Evolutionary conservation across 2,797 vertebrate species (phyloP).

Genomic region (Allobates femoralis): DNA sequence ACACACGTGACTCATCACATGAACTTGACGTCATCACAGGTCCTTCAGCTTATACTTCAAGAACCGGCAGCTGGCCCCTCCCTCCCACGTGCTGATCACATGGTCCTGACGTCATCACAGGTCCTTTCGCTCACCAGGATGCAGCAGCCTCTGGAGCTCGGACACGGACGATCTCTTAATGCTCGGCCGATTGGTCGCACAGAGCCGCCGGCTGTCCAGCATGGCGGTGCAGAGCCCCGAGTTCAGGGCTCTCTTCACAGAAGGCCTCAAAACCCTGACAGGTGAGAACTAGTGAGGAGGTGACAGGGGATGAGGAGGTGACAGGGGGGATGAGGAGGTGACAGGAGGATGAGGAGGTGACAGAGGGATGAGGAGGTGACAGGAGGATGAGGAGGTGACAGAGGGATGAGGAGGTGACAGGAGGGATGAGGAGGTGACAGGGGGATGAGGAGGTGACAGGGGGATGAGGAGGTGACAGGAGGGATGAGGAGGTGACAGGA

Average conservation of each 20-base stretch:
- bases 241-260: conserved; percentile 88
- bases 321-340: too few species aligned
- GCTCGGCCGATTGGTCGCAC: conserved; percentile 19
- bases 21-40: not conserved
- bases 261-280: conserved; percentile 85
- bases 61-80: not conserved
- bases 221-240: conserved; percentile 89
- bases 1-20: not conserved
- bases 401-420: not conserved
- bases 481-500: too few species aligned
- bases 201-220: conserved; percentile 68
- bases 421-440: not conserved
- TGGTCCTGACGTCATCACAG: not conserved
- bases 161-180: not conserved
- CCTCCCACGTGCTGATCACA: not conserved
- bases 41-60: not conserved
- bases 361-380: not conserved
- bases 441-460: not conserved
- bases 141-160: too few species aligned
- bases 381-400: too few species aligned
- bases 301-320: not conserved
- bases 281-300: conserved; percentile 76
- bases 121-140: not conserved
- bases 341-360: not conserved
- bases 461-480: not conserved